Base-by-base conservation (phyloP, 2,113 vertebrate species). In the Chaetura pelagica region DNA sequence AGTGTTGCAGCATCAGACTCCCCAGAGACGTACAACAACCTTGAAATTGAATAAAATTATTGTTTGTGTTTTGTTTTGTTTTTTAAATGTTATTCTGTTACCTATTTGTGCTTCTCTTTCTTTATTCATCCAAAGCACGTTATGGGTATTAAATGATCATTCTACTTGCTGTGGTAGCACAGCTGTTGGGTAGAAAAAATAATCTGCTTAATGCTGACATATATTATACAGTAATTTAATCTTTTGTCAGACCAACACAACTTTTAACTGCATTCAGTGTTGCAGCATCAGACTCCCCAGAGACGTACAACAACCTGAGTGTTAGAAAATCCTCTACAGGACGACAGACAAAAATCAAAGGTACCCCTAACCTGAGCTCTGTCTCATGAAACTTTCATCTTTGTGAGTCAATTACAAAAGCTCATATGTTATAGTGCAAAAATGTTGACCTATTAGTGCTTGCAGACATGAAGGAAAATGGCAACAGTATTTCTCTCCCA, bases 401-500 rank as follows among this genome's bases (percentile, higher is more conserved):
- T 76, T 18, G 55, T 18, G 62, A 94, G 88, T 57, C 88, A 90
- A 88, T 89, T 92, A 90, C 17, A 13, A 78, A 93, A 92, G 62
- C 73, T 95, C 62, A 29, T 75, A 61, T 72, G 79, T 92, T 92
- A 57, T 34, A 93, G 86, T 84, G 61, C 69, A 89, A 92, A 42
- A 92, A 49, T 1, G 18, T 46, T 59, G 79, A 76, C 75, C 85
- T 78, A 61, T 93, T 90, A 93, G 77, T 81, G 88, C 73, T 86
- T 96, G 90, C 90, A 95, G 92, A 93, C 90, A 84, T 74, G 86
- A 73, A 89, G 90, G 90, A 89, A 87, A 95, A 87, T 68, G 69
- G 73, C 82, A 92, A 75, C 75, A 81, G 66, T 66, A 58, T 84
- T 96, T 94, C 72, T 95, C 40, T 90, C 88, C 88, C 92, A 94